These are phyloP conservation scores for Dolichopus griseipennis DNA, from an alignment of 2,888 invertebrate species.

Conservation along the genomic window DNA sequence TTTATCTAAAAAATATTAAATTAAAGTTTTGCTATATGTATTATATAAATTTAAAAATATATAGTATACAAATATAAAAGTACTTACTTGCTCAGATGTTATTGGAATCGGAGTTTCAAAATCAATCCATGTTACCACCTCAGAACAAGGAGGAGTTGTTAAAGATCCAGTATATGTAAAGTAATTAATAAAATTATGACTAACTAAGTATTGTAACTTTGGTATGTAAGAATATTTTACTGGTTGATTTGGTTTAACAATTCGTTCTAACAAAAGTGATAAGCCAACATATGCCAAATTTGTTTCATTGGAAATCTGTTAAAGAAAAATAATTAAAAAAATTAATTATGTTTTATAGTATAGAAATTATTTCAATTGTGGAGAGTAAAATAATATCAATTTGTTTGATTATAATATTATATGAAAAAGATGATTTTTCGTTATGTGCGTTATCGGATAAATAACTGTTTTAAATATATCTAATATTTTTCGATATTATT, in stretches of 20 bases:
- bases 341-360: too few species aligned
- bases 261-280: slow-evolving; percentile 48
- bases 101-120: slow-evolving; percentile 62
- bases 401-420: too few species aligned
- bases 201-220: slow-evolving; percentile 49
- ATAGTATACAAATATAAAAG: neutral
- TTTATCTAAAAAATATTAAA: slow-evolving; percentile 51
- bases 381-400: too few species aligned
- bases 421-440: too few species aligned
- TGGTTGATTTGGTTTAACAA: slow-evolving; percentile 48
- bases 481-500: too few species aligned
- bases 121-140: slow-evolving; percentile 81
- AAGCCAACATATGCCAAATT: slow-evolving; percentile 52
- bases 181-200: slow-evolving; percentile 52
- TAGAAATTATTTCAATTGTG: too few species aligned
- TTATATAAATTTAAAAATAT: neutral
- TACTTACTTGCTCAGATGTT: slow-evolving; percentile 57
- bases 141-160: slow-evolving; percentile 78
- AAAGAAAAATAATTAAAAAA: too few species aligned
- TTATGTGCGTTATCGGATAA: too few species aligned
- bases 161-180: slow-evolving; percentile 79
- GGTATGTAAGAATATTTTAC: slow-evolving; percentile 46
- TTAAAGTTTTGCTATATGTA: neutral
- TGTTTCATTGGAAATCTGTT: slow-evolving; percentile 27
- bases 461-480: too few species aligned